Conservation (phyloP, 2,113 vertebrate species). For the Condylura cristata region DNA sequence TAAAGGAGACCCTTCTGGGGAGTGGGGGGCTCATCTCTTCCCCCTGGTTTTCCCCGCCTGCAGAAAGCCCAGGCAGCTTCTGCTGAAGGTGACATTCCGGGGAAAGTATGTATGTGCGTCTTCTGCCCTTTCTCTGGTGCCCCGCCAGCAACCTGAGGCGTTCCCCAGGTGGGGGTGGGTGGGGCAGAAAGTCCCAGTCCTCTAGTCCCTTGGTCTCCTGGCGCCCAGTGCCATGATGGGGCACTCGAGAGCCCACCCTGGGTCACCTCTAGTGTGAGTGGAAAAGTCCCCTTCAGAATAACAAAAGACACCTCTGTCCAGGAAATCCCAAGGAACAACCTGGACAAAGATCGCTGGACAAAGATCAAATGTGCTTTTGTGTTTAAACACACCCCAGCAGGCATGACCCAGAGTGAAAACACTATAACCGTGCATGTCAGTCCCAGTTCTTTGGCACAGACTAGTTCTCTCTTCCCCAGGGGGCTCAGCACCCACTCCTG, state of each 20-base stretch:
- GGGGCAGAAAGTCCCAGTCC: not conserved
- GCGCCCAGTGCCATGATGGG: not conserved
- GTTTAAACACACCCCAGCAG: not conserved
- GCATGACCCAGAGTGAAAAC: not conserved
- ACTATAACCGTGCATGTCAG: fast-evolving
- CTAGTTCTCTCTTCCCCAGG: not conserved
- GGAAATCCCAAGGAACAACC: not conserved
- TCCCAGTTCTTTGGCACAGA: not conserved
- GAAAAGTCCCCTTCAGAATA: not conserved
- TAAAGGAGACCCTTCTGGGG: not conserved
- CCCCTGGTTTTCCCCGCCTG: not conserved
- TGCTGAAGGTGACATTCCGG: not conserved
- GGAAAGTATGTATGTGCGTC: no score
- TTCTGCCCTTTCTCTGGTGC: no score
- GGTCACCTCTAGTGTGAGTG: not conserved
- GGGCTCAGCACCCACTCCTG: no score
- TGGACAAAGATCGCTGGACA: no score
- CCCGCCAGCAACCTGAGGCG: no score
- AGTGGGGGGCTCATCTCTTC: not conserved
- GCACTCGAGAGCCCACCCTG: not conserved
- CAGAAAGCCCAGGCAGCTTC: not conserved
- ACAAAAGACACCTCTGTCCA: not conserved
- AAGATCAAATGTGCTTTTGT: not conserved
- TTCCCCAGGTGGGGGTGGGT: no score
- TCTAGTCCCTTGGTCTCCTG: not conserved